Percentiles rank a stretch among this genome's conserved stretches.
These are phyloP conservation scores for Drosophila cardini DNA, from an alignment of 1,140 invertebrate species.

Conservation along the genomic window DNA sequence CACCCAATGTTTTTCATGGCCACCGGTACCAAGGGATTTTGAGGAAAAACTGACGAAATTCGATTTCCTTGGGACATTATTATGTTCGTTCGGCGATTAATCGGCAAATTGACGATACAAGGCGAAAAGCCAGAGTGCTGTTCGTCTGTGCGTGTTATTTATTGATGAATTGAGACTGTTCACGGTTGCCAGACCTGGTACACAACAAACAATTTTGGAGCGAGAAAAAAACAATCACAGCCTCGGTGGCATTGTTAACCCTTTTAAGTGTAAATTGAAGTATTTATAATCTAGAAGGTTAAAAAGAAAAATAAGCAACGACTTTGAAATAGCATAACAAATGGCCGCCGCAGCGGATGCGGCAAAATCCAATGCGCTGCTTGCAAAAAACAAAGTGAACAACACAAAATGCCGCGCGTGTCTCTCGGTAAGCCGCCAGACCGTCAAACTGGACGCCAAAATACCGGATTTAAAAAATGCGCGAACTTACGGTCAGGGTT, in stretches of 20 bases:
- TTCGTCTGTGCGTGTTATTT: too few relatives aligned
- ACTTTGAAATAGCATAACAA: conserved; percentile 7
- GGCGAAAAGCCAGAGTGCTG: too few relatives aligned
- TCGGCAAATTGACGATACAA: too few relatives aligned
- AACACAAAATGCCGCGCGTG: conserved; percentile 69
- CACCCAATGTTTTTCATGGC: too few relatives aligned
- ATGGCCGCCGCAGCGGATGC: conserved; percentile 61
- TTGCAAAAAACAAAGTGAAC: conserved; percentile 64
- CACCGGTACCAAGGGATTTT: too few relatives aligned
- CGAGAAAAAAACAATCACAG: conserved; percentile 18
- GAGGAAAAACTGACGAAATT: too few relatives aligned
- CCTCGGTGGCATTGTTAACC: conserved; percentile 14
- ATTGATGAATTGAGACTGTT: too few relatives aligned
- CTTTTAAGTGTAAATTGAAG: conserved; percentile 1
- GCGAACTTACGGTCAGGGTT: conserved; percentile 62
- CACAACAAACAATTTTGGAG: conserved; percentile 22
- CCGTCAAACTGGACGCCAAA: conserved; percentile 55
- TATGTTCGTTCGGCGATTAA: too few relatives aligned
- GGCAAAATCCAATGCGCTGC: conserved; percentile 50
- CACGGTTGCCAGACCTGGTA: neutral
- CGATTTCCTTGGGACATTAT: too few relatives aligned
- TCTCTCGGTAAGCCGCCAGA: conserved; percentile 66
- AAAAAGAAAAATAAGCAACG: conserved; percentile 3
- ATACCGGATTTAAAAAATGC: conserved; percentile 59
- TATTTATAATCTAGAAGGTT: conserved; percentile 3